Evolutionary conservation across 2,797 vertebrate genomes (phyloP).

Genomic region (Acanthopagrus latus): DNA sequence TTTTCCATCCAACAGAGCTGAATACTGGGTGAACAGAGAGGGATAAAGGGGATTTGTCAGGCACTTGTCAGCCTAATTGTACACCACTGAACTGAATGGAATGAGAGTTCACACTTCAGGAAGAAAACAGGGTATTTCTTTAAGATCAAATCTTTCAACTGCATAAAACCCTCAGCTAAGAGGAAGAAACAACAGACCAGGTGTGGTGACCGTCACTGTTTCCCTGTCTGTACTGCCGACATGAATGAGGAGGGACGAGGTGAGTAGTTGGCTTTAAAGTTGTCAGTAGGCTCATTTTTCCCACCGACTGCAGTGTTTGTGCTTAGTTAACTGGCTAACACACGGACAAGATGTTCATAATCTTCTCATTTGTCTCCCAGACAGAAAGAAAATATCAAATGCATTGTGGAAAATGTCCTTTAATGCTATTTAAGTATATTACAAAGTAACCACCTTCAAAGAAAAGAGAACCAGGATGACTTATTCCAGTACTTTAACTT

Average conservation of each 20-base stretch:
- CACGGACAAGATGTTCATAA: neutral
- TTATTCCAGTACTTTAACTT: neutral
- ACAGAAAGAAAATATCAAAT: neutral
- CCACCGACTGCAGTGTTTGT: neutral
- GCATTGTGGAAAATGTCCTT: slow-evolving; percentile 4
- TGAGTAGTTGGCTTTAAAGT: neutral
- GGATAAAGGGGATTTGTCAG: slow-evolving; percentile 1
- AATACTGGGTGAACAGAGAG: slow-evolving; percentile 14
- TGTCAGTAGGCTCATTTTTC: neutral
- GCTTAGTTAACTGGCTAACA: neutral
- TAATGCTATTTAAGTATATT: slow-evolving; percentile 5
- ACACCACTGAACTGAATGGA: neutral
- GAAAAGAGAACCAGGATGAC: neutral
- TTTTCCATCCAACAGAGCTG: neutral
- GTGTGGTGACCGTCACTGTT: neutral
- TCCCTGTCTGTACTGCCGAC: neutral
- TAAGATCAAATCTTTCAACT: neutral
- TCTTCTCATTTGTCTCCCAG: neutral
- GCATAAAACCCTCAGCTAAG: too few species aligned
- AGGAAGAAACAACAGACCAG: neutral
- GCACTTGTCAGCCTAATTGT: slow-evolving; percentile 4
- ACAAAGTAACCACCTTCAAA: slow-evolving; percentile 29
- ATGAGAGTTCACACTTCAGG: neutral
- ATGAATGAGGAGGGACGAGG: neutral
- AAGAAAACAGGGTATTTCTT: neutral